These are phyloP conservation scores for Lepilemur ruficaudatus DNA, from an alignment of 2,797 vertebrate genomes.

Conservation along the genomic window DNA sequence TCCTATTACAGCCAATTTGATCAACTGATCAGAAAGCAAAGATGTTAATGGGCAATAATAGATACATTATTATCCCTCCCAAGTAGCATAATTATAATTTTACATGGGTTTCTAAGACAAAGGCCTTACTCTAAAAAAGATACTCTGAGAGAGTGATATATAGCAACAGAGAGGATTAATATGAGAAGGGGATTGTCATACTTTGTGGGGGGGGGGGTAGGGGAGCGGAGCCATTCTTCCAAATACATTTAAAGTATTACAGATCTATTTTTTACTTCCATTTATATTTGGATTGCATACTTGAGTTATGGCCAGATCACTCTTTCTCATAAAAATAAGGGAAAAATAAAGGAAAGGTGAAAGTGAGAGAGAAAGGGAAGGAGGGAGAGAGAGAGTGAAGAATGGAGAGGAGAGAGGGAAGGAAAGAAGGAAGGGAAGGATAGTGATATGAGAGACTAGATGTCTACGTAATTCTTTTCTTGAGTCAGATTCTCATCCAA, in stretches of 20 bases:
- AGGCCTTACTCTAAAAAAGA: neutral
- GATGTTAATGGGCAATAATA: neutral
- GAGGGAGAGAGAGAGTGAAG: neutral
- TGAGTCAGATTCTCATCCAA: neutral
- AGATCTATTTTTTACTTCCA: neutral
- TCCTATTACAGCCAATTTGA: neutral
- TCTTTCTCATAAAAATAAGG: neutral
- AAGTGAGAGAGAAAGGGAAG: neutral
- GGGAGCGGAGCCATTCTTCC: neutral
- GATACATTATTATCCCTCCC: neutral
- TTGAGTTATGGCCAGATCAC: neutral
- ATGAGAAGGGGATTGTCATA: neutral
- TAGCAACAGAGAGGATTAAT: neutral
- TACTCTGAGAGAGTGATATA: neutral
- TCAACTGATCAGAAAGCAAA: neutral
- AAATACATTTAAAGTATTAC: neutral
- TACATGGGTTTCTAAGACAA: neutral
- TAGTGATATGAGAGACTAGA: neutral
- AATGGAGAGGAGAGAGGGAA: neutral
- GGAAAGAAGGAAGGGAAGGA: neutral
- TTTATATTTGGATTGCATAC: neutral
- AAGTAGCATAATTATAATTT: neutral
- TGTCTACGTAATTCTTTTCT: neutral
- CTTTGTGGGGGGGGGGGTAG: neutral
- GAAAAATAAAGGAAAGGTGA: neutral